Conservation (phyloP, 2,113 vertebrate species). For the Gambusia affinis region DNA sequence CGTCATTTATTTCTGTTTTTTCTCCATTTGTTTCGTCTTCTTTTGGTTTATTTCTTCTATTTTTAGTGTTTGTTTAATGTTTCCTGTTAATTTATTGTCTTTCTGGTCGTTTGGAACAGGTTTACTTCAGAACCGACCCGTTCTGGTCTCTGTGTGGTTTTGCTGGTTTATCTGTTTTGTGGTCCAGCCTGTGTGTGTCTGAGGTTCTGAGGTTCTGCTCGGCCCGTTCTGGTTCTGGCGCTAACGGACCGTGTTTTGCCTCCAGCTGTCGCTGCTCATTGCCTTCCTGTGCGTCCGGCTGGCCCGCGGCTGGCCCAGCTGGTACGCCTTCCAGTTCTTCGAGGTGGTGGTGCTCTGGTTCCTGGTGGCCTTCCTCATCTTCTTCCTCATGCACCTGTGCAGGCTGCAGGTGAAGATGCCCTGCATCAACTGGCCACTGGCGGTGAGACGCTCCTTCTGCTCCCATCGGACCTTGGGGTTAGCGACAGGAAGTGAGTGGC, state of each 20-base stretch:
- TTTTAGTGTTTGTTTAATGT: too few species aligned
- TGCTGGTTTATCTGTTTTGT: too few species aligned
- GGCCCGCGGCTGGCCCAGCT: constrained; percentile 63
- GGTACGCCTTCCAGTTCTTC: constrained; percentile 85
- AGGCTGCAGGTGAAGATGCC: constrained; percentile 84
- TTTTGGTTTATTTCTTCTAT: too few species aligned
- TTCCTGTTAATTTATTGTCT: too few species aligned
- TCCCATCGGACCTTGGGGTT: not conserved
- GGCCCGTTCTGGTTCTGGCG: not conserved
- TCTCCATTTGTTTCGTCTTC: too few species aligned
- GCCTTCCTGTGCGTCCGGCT: constrained; percentile 87
- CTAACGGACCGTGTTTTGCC: not conserved
- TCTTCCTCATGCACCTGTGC: constrained; percentile 89
- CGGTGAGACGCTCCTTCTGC: constrained; percentile 77
- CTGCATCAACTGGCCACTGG: constrained; percentile 92
- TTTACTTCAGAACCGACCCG: too few species aligned
- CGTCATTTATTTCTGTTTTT: too few species aligned
- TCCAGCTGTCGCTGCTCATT: constrained; percentile 85
- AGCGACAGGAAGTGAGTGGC: not conserved
- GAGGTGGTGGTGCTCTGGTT: constrained; percentile 90
- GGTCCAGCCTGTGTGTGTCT: too few species aligned
- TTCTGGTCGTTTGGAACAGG: too few species aligned
- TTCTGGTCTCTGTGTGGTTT: too few species aligned
- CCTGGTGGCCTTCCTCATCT: constrained; percentile 87
- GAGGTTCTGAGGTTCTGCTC: too few species aligned